Conservation (phyloP, 2,113 vertebrate genomes). For the Actenoides hombroni region DNA sequence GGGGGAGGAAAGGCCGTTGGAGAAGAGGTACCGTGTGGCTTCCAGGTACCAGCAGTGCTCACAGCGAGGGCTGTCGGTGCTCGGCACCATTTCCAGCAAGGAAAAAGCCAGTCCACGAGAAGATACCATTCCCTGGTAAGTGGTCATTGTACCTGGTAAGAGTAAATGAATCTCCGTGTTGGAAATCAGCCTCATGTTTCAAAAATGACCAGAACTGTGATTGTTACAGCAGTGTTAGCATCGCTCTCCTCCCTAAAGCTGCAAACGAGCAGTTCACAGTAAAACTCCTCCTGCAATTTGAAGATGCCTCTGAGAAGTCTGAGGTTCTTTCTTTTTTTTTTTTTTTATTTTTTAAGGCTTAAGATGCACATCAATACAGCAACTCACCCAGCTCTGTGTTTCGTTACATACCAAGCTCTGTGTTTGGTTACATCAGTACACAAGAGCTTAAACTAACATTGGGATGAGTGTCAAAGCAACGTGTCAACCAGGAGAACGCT, state of each 20-base stretch:
- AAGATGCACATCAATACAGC: background rate
- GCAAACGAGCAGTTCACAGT: background rate
- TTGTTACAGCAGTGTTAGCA: background rate
- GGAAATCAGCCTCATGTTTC: background rate
- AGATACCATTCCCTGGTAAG: background rate
- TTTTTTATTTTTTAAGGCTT: background rate
- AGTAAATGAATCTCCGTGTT: background rate
- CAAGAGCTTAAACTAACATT: background rate
- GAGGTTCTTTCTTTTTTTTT: background rate
- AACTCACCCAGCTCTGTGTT: background rate
- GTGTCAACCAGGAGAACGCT: background rate
- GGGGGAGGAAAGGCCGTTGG: background rate
- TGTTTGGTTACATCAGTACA: background rate
- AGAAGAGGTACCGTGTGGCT: background rate
- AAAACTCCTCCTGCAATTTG: background rate
- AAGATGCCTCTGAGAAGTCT: background rate
- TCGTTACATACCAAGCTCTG: background rate
- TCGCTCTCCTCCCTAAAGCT: background rate
- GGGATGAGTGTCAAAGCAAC: background rate
- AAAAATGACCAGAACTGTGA: background rate
- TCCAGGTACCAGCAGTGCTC: background rate
- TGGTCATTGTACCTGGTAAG: background rate
- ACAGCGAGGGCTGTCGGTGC: background rate
- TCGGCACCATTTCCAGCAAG: background rate
- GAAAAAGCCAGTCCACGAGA: fast-evolving